Evolutionary conservation across 2,797 vertebrate genomes (phyloP), one percentile per base, ranked within the genome.

Genomic region (Silurus lanzhouensis): DNA sequence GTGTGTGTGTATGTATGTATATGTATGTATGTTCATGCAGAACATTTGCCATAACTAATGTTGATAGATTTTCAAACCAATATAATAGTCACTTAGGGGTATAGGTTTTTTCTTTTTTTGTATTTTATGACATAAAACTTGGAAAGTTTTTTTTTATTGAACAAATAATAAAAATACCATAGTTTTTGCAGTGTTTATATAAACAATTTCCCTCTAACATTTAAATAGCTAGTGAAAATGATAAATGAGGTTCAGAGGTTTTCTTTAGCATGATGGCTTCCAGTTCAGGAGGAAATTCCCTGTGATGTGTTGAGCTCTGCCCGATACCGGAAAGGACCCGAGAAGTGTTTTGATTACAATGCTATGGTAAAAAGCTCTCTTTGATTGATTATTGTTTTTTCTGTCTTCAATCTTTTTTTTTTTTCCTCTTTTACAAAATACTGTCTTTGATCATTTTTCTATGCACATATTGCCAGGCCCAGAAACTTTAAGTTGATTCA

Each of bases 311-410:
- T 98, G 89, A 96, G 96, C 91, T 96, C 95, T 46, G 97, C 97
- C 5, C 95, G 98, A 5, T 99, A 98, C 92, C 95, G 98, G 78
- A 97, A 97, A 96, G 98, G 98, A 81, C 98, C 98, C 1, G 94
- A 96, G 80, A 96, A 96, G 95, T 99, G 98, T 95, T 99, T 99
- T 84, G 98, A 99, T 94, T 99, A 98, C 94, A 99, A 97, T 93
- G 93, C 94, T 90, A 96, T 96, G 95, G 98, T 99, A 93, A 60
- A 93, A 83, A 85, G 91, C 90, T 84, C 6, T 7, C 48, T 6
- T 55, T 64, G 66, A n/a, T 55, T 52, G 1, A 52, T 52, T 52
- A 7, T 6, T 10, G 6, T 1, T 52, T 52, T 10, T 52, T 52
- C 48, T 52, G 48, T 52, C 48, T 52, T 13, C 19, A 7, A 25